A percentile compares a stretch with the other conserved stretches of the same genome.
Conservation (phyloP, 2,113 vertebrate species). For the Petrocephalus zakoni region DNA sequence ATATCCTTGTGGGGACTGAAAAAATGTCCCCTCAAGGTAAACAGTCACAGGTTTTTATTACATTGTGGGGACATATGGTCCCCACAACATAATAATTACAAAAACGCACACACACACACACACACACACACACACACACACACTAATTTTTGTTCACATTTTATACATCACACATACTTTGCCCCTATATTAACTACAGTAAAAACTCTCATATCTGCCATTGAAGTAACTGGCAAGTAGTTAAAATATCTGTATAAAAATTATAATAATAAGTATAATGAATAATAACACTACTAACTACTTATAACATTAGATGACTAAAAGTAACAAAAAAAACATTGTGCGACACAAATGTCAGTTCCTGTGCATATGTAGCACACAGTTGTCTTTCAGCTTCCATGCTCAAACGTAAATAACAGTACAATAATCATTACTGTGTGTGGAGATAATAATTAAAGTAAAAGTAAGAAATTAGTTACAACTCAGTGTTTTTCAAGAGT, state of each 20-base stretch:
- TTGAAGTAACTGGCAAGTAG: neutral
- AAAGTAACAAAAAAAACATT: neutral
- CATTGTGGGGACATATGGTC: too few relatives aligned
- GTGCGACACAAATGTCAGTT: neutral
- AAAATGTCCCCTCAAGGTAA: too few relatives aligned
- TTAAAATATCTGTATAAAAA: neutral
- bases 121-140: neutral
- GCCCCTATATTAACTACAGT: neutral
- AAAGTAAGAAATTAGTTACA: neutral
- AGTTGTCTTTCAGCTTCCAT: neutral
- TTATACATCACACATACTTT: neutral
- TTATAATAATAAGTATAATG: neutral
- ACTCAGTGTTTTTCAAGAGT: neutral
- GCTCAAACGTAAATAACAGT: neutral
- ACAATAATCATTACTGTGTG: neutral
- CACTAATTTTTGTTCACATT: neutral
- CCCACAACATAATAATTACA: too few relatives aligned
- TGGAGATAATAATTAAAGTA: neutral
- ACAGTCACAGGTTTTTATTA: too few relatives aligned
- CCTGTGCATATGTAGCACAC: neutral
- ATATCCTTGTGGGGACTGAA: too few relatives aligned
- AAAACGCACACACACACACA: neutral
- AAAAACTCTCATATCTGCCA: neutral
- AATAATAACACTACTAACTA: neutral
- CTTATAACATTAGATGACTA: neutral